Percentiles rank a stretch among this genome's conserved stretches.
phyloP scores from a whole-genome alignment of 2,113 vertebrate species.

The Poecilia latipinna region DNA sequence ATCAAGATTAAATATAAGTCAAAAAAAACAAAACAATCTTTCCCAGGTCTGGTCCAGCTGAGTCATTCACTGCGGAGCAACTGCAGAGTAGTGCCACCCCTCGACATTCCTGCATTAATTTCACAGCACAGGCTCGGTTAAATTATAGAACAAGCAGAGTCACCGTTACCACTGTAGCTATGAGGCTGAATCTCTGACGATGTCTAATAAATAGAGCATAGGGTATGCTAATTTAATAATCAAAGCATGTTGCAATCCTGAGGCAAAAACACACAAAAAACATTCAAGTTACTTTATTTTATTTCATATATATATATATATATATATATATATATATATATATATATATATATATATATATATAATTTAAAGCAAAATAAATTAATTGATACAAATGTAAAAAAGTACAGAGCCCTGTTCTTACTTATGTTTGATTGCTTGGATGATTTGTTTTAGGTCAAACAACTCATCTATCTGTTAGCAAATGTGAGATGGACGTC shows the following conservation, averaged over 20 bases:
- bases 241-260: conserved; percentile 16
- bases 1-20: conserved; percentile 4
- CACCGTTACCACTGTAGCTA: conserved; percentile 42
- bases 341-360: too few relatives aligned
- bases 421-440: too few relatives aligned
- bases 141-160: conserved; percentile 62
- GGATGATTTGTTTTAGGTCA: too few relatives aligned
- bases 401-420: too few relatives aligned
- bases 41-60: conserved; percentile 46
- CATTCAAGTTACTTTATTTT: not conserved
- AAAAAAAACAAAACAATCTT: not conserved
- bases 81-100: conserved; percentile 50
- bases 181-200: conserved; percentile 16
- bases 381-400: too few relatives aligned
- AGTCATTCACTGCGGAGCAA: conserved; percentile 64
- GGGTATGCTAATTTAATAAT: conserved; percentile 35
- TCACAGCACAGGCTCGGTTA: conserved; percentile 54
- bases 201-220: conserved; percentile 28
- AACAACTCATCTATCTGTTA: too few relatives aligned
- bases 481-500: too few relatives aligned
- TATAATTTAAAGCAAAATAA: too few relatives aligned
- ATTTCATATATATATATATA: too few relatives aligned
- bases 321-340: too few relatives aligned
- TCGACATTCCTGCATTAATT: conserved; percentile 48
- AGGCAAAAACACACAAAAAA: conserved; percentile 1